Evolutionary conservation across 1,140 invertebrate genomes (phyloP), one percentile per base, ranked within the genome.

Genomic region (Eupeodes corollae): DNA sequence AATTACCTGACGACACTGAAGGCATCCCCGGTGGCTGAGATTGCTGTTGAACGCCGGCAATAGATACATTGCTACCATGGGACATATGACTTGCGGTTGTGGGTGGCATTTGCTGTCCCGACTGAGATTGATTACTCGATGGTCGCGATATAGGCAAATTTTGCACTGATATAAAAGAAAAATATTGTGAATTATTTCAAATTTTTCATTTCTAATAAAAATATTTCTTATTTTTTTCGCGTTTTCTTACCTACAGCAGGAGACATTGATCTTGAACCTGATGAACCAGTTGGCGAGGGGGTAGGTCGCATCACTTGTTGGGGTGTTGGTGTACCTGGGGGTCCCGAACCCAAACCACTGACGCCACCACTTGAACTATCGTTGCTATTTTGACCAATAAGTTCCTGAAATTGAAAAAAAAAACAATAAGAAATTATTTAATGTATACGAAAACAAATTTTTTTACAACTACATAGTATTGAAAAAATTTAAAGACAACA

Each of bases 251-350:
- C 88, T 67, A 93, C 88, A 73, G 90, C 90, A 63, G 91, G 91
- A 70, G 91, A 94, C 86, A 93, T 92, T 69, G 90, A 94, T 72
- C 90, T 80, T 58, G 90, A 93, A 68, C 90, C 88, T 59, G 66
- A 68, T 58, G 88, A 91, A 63, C 90, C 88, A 62, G 88, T 91
- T 56, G 91, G 90, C 61, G 90, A 93, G 58, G 90, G 89, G 61
- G 86, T 89, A 50, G 89, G 89, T 71, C 91, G 83, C 79, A 91
- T 82, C 33, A 65, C 62, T 46, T 67, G 64, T 41, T 67, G 79
- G 49, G 79, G 79, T 72, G 82, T 83, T 52, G 81, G 81, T 48
- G 80, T 83, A 45, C 79, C 79, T 42, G 80, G 79, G 69, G 80
- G 73, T 73, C 83, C 68, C 73, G 82, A 70, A 76, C 83, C 76